These are phyloP conservation scores for Hymenopus coronatus DNA, from an alignment of 2,888 invertebrate species.

Conservation along the genomic window DNA sequence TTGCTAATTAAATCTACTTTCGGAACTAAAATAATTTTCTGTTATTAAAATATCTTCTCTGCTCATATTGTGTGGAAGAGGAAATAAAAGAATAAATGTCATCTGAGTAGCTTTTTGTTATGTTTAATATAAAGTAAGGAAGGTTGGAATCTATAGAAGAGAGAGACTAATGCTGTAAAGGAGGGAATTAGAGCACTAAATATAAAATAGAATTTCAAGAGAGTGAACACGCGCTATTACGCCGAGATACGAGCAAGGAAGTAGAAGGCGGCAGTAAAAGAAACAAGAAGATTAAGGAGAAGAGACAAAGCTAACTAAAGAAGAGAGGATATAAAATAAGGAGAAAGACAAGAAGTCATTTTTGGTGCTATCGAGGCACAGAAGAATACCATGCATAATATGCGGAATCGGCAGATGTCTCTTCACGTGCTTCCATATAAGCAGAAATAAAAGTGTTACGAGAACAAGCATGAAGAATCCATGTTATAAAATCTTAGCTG, in stretches of 20 bases:
- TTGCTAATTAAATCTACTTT: neutral
- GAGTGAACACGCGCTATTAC: constrained; percentile 16
- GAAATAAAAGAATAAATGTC: neutral
- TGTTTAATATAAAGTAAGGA: neutral
- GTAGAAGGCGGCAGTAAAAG: neutral
- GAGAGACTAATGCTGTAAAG: neutral
- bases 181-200: neutral
- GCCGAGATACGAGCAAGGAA: neutral
- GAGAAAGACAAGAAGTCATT: neutral
- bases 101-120: neutral
- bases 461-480: no score
- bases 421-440: no score
- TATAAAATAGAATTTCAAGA: constrained; percentile 4
- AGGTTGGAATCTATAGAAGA: neutral
- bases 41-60: neutral
- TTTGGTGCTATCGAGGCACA: neutral
- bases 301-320: constrained; percentile 39
- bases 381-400: neutral
- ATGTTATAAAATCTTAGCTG: no score
- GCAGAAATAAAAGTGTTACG: no score
- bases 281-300: constrained; percentile 50
- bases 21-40: neutral
- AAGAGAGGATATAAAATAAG: neutral
- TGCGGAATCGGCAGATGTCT: neutral
- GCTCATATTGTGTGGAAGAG: neutral